Evolutionary conservation across 2,113 vertebrate genomes (phyloP).

Genomic region (Haplochromis vanheusdeni): DNA sequence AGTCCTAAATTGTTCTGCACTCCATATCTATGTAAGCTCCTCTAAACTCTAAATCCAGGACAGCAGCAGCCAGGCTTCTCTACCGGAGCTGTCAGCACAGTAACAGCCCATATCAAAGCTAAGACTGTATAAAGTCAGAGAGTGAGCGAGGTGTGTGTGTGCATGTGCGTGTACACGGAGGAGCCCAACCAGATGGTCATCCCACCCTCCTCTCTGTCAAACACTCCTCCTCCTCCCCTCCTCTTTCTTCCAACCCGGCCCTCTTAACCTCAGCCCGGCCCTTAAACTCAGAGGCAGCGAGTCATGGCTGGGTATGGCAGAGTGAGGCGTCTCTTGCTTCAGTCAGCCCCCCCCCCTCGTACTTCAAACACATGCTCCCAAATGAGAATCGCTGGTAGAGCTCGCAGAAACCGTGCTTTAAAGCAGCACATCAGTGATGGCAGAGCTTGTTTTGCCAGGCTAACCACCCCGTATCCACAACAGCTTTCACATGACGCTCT

Average conservation of each 20-base stretch:
- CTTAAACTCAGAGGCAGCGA: slow-evolving; percentile 57
- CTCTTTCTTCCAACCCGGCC: slow-evolving; percentile 15
- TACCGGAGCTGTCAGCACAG: slow-evolving; percentile 40
- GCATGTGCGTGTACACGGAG: slow-evolving; percentile 40
- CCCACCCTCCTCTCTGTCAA: slow-evolving; percentile 31
- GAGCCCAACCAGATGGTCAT: slow-evolving; percentile 66
- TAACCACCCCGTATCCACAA: slow-evolving; percentile 22
- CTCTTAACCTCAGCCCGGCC: slow-evolving; percentile 49
- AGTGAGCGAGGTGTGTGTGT: slow-evolving; percentile 38
- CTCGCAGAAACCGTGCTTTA: slow-evolving; percentile 19
- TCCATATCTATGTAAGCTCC: slow-evolving; percentile 41
- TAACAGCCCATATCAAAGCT: slow-evolving; percentile 53
- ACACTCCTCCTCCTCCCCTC: slow-evolving; percentile 24
- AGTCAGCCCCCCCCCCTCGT: slow-evolving; percentile 27
- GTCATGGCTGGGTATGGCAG: slow-evolving; percentile 29
- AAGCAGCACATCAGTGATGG: slow-evolving; percentile 29
- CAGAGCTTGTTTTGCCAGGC: slow-evolving; percentile 22
- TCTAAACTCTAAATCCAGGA: slow-evolving; percentile 49
- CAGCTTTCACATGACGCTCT: slow-evolving; percentile 23
- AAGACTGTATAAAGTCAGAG: slow-evolving; percentile 25
- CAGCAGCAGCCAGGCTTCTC: slow-evolving; percentile 30
- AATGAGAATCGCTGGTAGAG: slow-evolving; percentile 47
- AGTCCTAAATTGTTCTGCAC: slow-evolving; percentile 39
- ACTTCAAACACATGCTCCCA: slow-evolving; percentile 54
- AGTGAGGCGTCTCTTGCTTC: slow-evolving; percentile 24